Conservation (phyloP, 2,888 invertebrate species). For the Pristionchus exspectatus region DNA sequence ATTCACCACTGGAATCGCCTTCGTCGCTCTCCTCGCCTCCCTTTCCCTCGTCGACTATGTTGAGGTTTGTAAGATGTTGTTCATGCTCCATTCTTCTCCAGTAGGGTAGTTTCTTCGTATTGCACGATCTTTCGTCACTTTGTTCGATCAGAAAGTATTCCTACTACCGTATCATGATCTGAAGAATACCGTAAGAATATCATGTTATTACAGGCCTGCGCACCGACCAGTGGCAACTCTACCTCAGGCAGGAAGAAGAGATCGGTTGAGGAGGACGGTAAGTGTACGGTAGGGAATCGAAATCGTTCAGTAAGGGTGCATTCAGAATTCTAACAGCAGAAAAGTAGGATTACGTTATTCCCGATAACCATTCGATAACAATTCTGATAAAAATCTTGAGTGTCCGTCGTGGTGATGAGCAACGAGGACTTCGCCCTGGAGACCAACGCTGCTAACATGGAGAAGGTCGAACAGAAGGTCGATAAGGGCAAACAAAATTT, state of each 20-base stretch:
- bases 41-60: background rate
- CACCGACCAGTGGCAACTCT: background rate
- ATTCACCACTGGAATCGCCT: background rate
- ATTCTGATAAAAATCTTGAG: background rate
- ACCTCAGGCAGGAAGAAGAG: background rate
- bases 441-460: slow-evolving; percentile 21
- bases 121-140: no score
- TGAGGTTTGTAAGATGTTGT: background rate
- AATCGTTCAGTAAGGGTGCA: no score
- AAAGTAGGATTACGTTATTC: no score
- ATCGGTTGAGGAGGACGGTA: background rate
- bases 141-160: no score
- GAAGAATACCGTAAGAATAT: background rate
- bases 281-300: background rate
- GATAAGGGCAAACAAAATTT: no score
- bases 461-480: slow-evolving; percentile 42
- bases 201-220: background rate
- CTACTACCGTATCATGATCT: background rate
- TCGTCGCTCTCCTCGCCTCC: background rate
- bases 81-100: no score
- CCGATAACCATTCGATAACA: no score
- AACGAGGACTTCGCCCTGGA: background rate
- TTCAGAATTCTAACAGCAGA: no score
- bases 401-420: slow-evolving; percentile 1
- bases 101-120: no score